A percentile compares a stretch with the other conserved stretches of the same genome.
phyloP scores from a whole-genome alignment of 64 coral and sea anemone genomes.

The Catalaphyllia jardinei region DNA sequence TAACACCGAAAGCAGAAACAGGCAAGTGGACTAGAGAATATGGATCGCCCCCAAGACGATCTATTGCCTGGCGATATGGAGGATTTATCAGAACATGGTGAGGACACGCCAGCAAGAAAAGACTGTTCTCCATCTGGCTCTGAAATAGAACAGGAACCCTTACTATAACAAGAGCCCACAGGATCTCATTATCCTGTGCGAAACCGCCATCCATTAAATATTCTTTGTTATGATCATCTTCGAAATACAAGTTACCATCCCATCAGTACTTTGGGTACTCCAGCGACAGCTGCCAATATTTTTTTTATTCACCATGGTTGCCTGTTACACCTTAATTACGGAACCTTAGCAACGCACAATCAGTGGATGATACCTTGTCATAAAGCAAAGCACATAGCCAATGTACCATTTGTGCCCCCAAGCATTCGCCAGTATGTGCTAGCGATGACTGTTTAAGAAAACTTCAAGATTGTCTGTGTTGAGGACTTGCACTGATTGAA shows the following conservation, averaged over 20 bases:
- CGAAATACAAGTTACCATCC: constrained; percentile 3
- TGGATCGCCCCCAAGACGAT: neutral
- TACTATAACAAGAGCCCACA: neutral
- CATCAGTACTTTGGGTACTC: too few relatives aligned
- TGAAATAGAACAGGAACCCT: neutral
- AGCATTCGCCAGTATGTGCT: too few relatives aligned
- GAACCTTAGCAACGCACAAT: too few relatives aligned
- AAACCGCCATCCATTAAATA: neutral
- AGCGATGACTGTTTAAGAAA: too few relatives aligned
- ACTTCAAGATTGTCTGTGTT: too few relatives aligned
- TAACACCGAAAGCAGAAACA: neutral
- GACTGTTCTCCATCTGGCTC: neutral
- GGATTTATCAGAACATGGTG: neutral
- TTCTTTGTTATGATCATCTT: constrained; percentile 21
- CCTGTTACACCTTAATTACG: too few relatives aligned
- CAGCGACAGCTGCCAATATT: neutral
- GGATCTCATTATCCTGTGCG: neutral
- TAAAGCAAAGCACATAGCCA: too few relatives aligned
- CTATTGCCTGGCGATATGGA: neutral
- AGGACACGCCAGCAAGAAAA: neutral
- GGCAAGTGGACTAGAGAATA: neutral
- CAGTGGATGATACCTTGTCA: too few relatives aligned
- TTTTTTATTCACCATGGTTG: neutral
- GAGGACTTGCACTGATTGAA: too few relatives aligned
- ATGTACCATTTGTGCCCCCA: too few relatives aligned